phyloP scores from a whole-genome alignment of 2,888 invertebrate species.

The Cyaniris semiargus region DNA sequence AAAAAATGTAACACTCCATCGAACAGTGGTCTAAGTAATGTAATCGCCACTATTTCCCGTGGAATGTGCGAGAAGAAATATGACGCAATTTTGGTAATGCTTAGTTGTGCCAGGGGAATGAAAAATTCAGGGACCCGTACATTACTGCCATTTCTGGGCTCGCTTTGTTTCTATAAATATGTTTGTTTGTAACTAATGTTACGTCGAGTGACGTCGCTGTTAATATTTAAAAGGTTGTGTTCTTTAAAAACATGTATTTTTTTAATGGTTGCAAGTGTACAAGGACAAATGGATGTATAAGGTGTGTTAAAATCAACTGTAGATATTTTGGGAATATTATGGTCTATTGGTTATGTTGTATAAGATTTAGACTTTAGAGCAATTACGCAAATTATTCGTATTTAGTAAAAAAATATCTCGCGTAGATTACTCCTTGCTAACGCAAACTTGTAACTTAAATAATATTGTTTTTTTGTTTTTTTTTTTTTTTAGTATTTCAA shows the following conservation, averaged over 20 bases:
- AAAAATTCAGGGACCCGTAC: constrained; percentile 78
- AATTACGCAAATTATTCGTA: too few relatives aligned
- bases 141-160: constrained; percentile 73
- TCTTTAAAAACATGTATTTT: not conserved
- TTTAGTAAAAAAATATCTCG: too few relatives aligned
- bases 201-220: constrained; percentile 42
- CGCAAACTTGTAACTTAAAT: too few relatives aligned
- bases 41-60: constrained; percentile 70
- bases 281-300: too few relatives aligned
- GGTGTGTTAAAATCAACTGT: too few relatives aligned
- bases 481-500: too few relatives aligned
- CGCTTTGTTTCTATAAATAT: constrained; percentile 69
- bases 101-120: constrained; percentile 79
- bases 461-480: too few relatives aligned
- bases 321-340: too few relatives aligned
- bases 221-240: constrained; percentile 30
- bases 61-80: constrained; percentile 75
- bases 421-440: too few relatives aligned
- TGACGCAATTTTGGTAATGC: constrained; percentile 80
- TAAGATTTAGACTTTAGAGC: too few relatives aligned
- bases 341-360: too few relatives aligned
- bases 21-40: constrained; percentile 48
- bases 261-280: too few relatives aligned
- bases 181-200: constrained; percentile 60
- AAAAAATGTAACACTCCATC: constrained; percentile 17